These are phyloP conservation scores for Aplysina aerophoba DNA, from an alignment of 37 sponge, comb jelly and placozoan genomes.

Conservation along the genomic window DNA sequence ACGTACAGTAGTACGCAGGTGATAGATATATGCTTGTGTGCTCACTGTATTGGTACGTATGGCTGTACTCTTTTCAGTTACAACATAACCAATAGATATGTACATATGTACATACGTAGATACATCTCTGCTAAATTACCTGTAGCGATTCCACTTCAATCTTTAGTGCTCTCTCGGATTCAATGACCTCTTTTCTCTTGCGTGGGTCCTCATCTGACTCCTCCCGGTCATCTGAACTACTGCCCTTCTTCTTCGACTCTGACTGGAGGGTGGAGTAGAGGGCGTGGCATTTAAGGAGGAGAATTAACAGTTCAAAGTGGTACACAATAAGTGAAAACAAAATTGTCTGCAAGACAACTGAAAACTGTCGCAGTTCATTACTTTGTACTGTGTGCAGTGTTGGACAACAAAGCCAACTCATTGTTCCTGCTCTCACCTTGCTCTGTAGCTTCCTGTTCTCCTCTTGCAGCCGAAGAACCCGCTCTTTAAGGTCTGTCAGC, in stretches of 20 bases:
- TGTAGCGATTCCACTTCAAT: conserved; percentile 9
- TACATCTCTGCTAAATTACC: neutral
- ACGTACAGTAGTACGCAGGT: too few relatives aligned
- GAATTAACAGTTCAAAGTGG: too few relatives aligned
- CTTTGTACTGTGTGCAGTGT: too few relatives aligned
- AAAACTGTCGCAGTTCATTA: too few relatives aligned
- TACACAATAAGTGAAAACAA: too few relatives aligned
- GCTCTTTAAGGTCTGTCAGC: conserved; percentile 8
- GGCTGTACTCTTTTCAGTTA: too few relatives aligned
- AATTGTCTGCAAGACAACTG: too few relatives aligned
- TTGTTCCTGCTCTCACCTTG: too few relatives aligned
- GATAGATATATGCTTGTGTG: too few relatives aligned
- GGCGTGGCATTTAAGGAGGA: too few relatives aligned
- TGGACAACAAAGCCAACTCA: too few relatives aligned
- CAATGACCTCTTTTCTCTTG: conserved; percentile 1
- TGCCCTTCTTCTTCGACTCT: neutral
- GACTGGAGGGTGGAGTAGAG: neutral
- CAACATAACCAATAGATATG: neutral
- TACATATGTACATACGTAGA: neutral
- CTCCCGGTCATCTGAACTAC: conserved; percentile 5
- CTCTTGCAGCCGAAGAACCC: conserved; percentile 1
- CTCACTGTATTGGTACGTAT: too few relatives aligned
- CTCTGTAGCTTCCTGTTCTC: neutral
- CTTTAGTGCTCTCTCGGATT: conserved; percentile 21
- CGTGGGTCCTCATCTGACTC: conserved; percentile 27